phyloP scores from a whole-genome alignment of 2,797 vertebrate genomes.

The Cyprinodon diabolis region DNA sequence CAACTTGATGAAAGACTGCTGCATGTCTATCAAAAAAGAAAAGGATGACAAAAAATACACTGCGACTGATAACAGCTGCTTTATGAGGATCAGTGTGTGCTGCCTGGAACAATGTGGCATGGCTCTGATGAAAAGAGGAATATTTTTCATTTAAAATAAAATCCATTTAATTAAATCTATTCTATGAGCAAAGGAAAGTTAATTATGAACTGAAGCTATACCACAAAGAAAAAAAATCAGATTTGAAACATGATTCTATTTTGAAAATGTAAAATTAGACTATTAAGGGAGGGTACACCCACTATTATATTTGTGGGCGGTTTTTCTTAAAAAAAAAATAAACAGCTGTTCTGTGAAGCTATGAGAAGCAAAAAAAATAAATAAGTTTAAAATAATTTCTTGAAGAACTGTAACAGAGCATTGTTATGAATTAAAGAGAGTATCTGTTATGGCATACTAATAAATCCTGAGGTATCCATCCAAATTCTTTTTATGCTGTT shows the following conservation, averaged over 20 bases:
- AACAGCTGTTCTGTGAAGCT: not conserved
- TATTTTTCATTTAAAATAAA: conserved; percentile 1
- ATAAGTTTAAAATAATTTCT: not conserved
- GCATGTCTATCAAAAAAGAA: conserved; percentile 58
- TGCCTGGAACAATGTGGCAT: conserved; percentile 8
- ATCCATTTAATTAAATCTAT: not conserved
- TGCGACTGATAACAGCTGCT: conserved; percentile 42
- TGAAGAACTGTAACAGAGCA: not conserved
- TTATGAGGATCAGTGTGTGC: conserved; percentile 11
- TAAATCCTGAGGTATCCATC: not conserved
- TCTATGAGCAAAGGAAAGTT: not conserved
- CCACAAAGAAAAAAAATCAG: not conserved
- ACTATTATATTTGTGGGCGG: not conserved
- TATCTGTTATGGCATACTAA: not conserved
- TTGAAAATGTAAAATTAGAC: not conserved
- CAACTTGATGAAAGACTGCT: conserved; percentile 69
- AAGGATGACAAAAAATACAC: conserved; percentile 27
- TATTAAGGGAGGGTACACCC: not conserved
- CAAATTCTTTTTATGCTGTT: not conserved
- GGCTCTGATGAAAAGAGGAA: not conserved
- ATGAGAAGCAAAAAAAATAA: not conserved
- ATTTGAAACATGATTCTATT: not conserved
- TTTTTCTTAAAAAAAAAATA: not conserved
- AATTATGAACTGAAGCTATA: not conserved
- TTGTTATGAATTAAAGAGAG: not conserved